phyloP scores from a whole-genome alignment of 2,113 vertebrate species.

The Syngnathoides biaculeatus region DNA sequence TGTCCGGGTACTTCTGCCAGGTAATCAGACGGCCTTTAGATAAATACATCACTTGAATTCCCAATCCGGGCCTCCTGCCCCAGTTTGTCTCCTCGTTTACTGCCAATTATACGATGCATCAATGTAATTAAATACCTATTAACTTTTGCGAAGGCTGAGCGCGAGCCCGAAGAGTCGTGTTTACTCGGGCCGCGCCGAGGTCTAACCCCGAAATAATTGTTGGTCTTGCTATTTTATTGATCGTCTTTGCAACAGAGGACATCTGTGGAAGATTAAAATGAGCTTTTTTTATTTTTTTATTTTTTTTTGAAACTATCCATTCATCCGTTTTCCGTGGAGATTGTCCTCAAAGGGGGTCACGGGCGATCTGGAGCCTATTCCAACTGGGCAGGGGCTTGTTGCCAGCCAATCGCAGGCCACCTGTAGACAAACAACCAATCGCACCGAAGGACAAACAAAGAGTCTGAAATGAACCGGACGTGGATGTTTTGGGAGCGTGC shows the following conservation, averaged over 20 bases:
- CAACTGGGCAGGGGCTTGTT: neutral
- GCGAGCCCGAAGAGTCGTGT: conserved; percentile 56
- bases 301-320: neutral
- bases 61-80: conserved; percentile 60
- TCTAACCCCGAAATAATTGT: conserved; percentile 15
- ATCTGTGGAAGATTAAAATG: neutral
- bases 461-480: neutral
- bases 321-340: neutral
- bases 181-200: conserved; percentile 45
- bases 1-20: conserved; percentile 69
- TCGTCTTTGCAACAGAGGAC: neutral
- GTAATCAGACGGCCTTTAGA: conserved; percentile 74
- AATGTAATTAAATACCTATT: conserved; percentile 76
- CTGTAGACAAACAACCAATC: neutral
- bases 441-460: too few species aligned
- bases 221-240: conserved; percentile 16
- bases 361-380: neutral
- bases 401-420: neutral
- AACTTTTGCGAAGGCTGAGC: conserved; percentile 57
- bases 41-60: conserved; percentile 74
- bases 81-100: conserved; percentile 58
- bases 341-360: neutral
- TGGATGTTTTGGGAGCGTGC: too few species aligned
- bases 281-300: too few species aligned
- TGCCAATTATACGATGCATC: conserved; percentile 73